phyloP scores from a whole-genome alignment of 2,888 invertebrate species.

The Drosophila rubida region DNA sequence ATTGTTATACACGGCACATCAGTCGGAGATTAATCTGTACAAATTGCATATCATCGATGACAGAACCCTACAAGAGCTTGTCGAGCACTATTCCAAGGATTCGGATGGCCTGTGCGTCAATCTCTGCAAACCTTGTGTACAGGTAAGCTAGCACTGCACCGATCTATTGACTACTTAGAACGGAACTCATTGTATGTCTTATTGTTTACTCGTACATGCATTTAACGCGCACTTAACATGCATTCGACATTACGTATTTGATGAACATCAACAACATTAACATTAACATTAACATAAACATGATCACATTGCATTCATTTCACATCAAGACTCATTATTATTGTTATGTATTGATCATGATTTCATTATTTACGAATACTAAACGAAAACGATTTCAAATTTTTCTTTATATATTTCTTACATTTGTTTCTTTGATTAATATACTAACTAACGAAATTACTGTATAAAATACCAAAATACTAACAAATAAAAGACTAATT shows the following conservation, averaged over 20 bases:
- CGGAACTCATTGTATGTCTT: conserved; percentile 53
- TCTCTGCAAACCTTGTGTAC: conserved; percentile 96
- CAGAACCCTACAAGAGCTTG: conserved; percentile 97
- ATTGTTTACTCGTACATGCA: conserved; percentile 56
- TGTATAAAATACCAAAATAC: conserved; percentile 51
- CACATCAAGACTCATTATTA: conserved; percentile 35
- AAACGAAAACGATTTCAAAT: conserved; percentile 43
- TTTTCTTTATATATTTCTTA: conserved; percentile 41
- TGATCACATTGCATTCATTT: conserved; percentile 31
- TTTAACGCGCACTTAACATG: conserved; percentile 40
- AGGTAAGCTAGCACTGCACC: conserved; percentile 87
- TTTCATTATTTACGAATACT: conserved; percentile 31
- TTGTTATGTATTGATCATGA: conserved; percentile 24
- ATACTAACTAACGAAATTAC: conserved; percentile 47
- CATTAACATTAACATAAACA: conserved; percentile 35
- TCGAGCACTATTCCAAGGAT: conserved; percentile 98
- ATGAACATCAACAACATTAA: conserved; percentile 29
- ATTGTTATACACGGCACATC: background rate
- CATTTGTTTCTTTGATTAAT: conserved; percentile 55
- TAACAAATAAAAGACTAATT: conserved; percentile 83
- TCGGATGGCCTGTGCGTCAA: conserved; percentile 99
- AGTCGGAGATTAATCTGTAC: background rate
- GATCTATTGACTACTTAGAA: background rate
- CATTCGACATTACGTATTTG: conserved; percentile 44
- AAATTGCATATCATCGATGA: background rate